These are phyloP conservation scores for Zingel zingel DNA, from an alignment of 2,113 vertebrate species.

Conservation along the genomic window DNA sequence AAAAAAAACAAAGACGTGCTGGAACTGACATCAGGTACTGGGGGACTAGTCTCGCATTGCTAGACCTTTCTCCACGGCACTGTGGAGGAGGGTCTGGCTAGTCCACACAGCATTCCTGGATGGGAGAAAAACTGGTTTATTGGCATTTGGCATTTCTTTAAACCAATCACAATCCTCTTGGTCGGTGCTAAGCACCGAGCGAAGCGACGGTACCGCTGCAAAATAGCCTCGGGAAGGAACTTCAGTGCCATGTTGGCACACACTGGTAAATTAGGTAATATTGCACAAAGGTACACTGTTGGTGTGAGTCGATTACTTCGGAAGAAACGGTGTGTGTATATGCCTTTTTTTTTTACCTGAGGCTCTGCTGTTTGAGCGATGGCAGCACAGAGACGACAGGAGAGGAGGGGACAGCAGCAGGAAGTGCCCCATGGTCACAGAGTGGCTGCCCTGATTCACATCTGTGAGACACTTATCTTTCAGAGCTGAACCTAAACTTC, in stretches of 20 bases:
- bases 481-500: constrained; percentile 74
- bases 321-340: background rate
- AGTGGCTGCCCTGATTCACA: background rate
- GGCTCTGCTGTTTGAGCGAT: background rate
- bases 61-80: too few relatives aligned
- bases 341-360: constrained; percentile 44
- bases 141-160: too few relatives aligned
- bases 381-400: constrained; percentile 53
- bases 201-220: too few relatives aligned
- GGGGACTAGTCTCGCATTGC: too few relatives aligned
- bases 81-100: too few relatives aligned
- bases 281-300: background rate
- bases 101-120: too few relatives aligned
- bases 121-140: too few relatives aligned
- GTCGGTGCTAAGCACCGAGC: too few relatives aligned
- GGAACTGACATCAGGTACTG: too few relatives aligned
- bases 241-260: background rate
- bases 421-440: constrained; percentile 67
- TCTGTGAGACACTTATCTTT: constrained; percentile 80
- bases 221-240: too few relatives aligned
- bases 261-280: background rate
- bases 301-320: background rate
- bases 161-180: too few relatives aligned
- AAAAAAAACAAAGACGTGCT: too few relatives aligned
- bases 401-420: constrained; percentile 75